Conservation (phyloP, 2,888 invertebrate species). For the Pandemis heparana region DNA sequence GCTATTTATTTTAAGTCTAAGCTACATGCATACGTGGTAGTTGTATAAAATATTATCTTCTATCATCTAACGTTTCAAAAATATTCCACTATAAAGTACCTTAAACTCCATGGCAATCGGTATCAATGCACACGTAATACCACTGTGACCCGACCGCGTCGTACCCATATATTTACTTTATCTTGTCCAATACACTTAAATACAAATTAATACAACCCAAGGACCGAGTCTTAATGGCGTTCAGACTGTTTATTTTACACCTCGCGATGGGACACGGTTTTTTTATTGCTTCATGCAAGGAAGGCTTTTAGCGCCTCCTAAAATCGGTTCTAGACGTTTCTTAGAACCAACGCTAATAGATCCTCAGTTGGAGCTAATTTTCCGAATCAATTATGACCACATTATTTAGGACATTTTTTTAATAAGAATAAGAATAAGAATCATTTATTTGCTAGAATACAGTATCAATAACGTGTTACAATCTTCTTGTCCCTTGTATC, state of each 20-base stretch:
- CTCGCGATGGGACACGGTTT: constrained; percentile 77
- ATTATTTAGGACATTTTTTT: neutral
- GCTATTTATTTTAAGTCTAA: too few relatives aligned
- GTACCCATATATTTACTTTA: constrained; percentile 83
- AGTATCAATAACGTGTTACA: too few relatives aligned
- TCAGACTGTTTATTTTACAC: constrained; percentile 84
- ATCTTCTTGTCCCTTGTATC: too few relatives aligned
- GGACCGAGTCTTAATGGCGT: constrained; percentile 80
- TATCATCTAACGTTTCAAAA: too few relatives aligned
- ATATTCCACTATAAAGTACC: neutral
- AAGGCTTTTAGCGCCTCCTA: constrained; percentile 76
- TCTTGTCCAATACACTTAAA: constrained; percentile 86
- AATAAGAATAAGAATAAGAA: too few relatives aligned
- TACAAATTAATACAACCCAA: constrained; percentile 85
- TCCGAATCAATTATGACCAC: constrained; percentile 29
- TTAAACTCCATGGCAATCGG: constrained; percentile 29
- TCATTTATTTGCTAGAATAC: too few relatives aligned
- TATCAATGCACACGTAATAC: constrained; percentile 60
- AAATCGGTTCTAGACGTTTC: constrained; percentile 59
- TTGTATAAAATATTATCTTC: neutral
- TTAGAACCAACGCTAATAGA: constrained; percentile 59
- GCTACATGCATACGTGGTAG: too few relatives aligned
- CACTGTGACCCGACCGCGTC: constrained; percentile 60
- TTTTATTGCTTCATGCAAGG: constrained; percentile 62
- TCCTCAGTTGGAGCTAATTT: constrained; percentile 20